phyloP scores from a whole-genome alignment of 2,888 invertebrate genomes.

The Tipula vernalis region DNA sequence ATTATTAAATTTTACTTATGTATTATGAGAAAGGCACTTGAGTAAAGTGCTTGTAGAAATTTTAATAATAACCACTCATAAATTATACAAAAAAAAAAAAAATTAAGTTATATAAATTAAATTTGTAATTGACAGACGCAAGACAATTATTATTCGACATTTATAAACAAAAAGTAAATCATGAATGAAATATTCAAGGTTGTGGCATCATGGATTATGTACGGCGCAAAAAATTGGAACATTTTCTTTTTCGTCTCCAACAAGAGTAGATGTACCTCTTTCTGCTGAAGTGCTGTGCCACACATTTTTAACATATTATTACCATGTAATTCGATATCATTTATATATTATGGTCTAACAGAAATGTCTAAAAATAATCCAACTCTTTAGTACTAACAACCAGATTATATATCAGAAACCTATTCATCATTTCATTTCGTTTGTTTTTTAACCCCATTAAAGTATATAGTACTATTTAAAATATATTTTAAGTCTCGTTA shows the following conservation, averaged over 20 bases:
- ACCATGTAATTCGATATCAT: neutral
- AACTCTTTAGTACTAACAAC: neutral
- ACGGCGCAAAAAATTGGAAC: neutral
- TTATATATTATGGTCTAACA: neutral
- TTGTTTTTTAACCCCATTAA: neutral
- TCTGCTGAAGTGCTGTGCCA: neutral
- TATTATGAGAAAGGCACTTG: neutral
- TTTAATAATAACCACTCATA: neutral
- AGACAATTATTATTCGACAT: neutral
- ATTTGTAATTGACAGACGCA: neutral
- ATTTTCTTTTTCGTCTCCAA: neutral
- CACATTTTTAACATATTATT: neutral
- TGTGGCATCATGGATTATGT: neutral
- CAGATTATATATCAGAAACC: neutral
- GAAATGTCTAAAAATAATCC: neutral
- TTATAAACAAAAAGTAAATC: neutral
- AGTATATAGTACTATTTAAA: neutral
- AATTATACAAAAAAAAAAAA: neutral
- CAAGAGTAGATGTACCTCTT: neutral
- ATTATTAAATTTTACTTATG: neutral
- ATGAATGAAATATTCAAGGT: neutral
- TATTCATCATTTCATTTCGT: neutral
- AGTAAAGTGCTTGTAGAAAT: conserved; percentile 4
- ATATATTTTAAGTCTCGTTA: neutral
- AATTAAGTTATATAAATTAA: neutral